phyloP scores from a whole-genome alignment of 2,888 invertebrate species.

The Chaetogeoica ovagalla region DNA sequence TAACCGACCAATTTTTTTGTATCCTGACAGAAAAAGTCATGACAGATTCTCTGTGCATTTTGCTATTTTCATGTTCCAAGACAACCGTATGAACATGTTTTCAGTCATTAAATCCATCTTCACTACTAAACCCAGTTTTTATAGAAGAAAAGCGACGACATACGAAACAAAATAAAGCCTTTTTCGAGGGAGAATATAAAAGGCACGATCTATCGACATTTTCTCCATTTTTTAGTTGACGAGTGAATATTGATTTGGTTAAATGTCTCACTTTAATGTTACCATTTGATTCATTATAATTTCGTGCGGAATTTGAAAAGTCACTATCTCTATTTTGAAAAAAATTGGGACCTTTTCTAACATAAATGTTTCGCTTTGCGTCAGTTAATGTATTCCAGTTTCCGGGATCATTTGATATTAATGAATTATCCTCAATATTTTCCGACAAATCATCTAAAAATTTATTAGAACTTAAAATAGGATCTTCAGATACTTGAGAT shows the following conservation, averaged over 20 bases:
- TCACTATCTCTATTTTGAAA: constrained; percentile 20
- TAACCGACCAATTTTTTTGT: too few relatives aligned
- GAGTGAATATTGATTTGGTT: constrained; percentile 4
- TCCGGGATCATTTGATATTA: constrained; percentile 20
- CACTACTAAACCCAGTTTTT: constrained; percentile 11
- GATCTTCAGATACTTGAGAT: constrained; percentile 17
- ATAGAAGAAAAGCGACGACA: constrained; percentile 26
- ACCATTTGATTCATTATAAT: constrained; percentile 17
- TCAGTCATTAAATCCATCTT: not conserved
- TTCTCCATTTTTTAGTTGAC: constrained; percentile 33
- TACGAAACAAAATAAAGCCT: constrained; percentile 30
- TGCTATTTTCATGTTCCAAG: too few relatives aligned
- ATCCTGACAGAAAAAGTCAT: too few relatives aligned
- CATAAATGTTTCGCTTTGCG: constrained; percentile 4
- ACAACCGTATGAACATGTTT: too few relatives aligned
- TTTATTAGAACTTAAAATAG: constrained; percentile 11
- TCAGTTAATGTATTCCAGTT: constrained; percentile 14
- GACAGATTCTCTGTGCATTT: too few relatives aligned
- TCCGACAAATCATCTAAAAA: not conserved
- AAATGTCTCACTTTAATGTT: constrained; percentile 14
- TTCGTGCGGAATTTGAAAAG: constrained; percentile 8
- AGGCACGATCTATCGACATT: constrained; percentile 22
- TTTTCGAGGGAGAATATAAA: constrained; percentile 26
- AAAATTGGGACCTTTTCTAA: constrained; percentile 17
- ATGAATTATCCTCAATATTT: constrained; percentile 6